Percentiles rank a stretch among this genome's conserved stretches.
Conservation (phyloP, 2,797 vertebrate genomes). For the Merluccius polli region DNA sequence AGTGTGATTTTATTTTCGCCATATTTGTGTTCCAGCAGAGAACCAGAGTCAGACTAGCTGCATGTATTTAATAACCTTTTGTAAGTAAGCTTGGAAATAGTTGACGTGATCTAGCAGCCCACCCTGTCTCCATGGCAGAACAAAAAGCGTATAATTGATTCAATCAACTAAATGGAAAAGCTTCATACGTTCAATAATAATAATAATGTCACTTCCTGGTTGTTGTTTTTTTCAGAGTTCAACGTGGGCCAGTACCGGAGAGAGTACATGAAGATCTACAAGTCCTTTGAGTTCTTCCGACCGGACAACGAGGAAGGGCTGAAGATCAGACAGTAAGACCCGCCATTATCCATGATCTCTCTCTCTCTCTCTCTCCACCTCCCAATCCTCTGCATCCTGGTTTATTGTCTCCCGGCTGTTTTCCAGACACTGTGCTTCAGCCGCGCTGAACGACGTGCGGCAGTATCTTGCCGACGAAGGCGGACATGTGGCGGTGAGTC, state of each 20-base stretch:
- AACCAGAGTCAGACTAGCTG: too few relatives aligned
- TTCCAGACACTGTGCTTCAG: conserved; percentile 88
- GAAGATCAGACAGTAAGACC: conserved; percentile 87
- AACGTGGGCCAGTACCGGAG: conserved; percentile 97
- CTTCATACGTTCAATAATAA: background rate
- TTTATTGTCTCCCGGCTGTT: conserved; percentile 2
- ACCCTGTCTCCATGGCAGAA: too few relatives aligned
- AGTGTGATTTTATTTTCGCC: too few relatives aligned
- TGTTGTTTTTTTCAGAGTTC: conserved; percentile 79
- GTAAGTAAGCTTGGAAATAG: too few relatives aligned
- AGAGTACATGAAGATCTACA: conserved; percentile 91
- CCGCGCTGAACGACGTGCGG: conserved; percentile 87
- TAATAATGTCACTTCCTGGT: background rate
- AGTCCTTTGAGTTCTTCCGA: conserved; percentile 96
- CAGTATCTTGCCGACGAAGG: conserved; percentile 88
- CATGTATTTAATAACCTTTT: too few relatives aligned
- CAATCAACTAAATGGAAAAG: background rate
- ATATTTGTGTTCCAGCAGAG: too few relatives aligned
- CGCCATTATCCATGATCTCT: background rate
- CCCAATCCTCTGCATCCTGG: background rate
- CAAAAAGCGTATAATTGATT: background rate
- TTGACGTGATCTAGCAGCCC: too few relatives aligned
- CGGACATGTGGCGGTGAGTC: conserved; percentile 91
- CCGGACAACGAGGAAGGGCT: conserved; percentile 96
- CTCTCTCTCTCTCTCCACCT: background rate